Conservation (phyloP, 2,113 vertebrate species). For the Paradoxurus hermaphroditus region DNA sequence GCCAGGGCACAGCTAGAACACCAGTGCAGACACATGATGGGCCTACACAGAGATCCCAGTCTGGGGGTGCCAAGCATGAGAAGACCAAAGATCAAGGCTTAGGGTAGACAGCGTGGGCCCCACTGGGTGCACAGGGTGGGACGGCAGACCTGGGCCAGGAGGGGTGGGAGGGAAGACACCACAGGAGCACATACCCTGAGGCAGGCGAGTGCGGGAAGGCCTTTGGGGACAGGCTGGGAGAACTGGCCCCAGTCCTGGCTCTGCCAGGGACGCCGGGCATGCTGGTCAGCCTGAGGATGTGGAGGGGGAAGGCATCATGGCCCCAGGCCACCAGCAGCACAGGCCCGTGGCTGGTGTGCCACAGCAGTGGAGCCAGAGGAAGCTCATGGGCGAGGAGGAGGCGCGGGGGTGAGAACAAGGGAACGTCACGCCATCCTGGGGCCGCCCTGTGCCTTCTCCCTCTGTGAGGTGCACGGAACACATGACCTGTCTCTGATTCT, state of each 20-base stretch:
- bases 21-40: not conserved
- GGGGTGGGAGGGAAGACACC: not conserved
- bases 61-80: not conserved
- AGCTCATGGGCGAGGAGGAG: too few species aligned
- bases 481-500: fast-evolving
- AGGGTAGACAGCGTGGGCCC: not conserved
- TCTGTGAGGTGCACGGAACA: fast-evolving
- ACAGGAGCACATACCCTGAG: fast-evolving
- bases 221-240: not conserved
- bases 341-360: fast-evolving
- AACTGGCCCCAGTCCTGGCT: not conserved
- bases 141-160: not conserved
- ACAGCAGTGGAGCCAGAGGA: not conserved
- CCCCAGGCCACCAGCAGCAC: not conserved
- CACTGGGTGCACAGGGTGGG: not conserved
- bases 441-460: too few species aligned
- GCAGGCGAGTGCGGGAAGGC: not conserved
- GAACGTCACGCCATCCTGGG: fast-evolving
- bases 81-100: not conserved
- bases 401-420: not conserved
- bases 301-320: not conserved
- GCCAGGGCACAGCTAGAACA: not conserved
- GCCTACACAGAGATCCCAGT: not conserved
- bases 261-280: not conserved
- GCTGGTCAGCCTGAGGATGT: not conserved